A percentile compares a stretch with the other conserved stretches of the same genome.
These are phyloP conservation scores for Drosophila tanythrix DNA, from an alignment of 2,888 invertebrate genomes.

Conservation along the genomic window DNA sequence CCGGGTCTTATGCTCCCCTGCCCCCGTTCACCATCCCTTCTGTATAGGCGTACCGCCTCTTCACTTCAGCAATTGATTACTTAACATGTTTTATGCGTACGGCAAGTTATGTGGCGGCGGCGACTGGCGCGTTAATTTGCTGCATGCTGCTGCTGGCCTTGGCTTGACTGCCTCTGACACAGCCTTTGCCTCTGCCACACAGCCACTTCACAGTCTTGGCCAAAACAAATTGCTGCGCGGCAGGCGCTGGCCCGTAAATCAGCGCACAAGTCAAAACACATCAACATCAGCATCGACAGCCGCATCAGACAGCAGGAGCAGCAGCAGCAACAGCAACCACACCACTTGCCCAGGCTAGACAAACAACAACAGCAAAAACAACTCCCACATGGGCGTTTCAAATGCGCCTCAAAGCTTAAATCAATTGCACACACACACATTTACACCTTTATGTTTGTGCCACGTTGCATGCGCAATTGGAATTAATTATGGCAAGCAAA, in stretches of 20 bases:
- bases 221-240: conserved; percentile 76
- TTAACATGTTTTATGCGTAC: conserved; percentile 82
- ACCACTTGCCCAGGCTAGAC: conserved; percentile 8
- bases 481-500: conserved; percentile 79
- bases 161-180: conserved; percentile 27
- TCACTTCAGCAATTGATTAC: conserved; percentile 81
- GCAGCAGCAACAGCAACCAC: conserved; percentile 8
- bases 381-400: conserved; percentile 57
- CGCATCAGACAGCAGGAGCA: conserved; percentile 38
- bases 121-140: conserved; percentile 77
- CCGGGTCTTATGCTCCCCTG: background rate
- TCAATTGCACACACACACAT: conserved; percentile 21
- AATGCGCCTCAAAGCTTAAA: conserved; percentile 49
- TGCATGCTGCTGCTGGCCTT: conserved; percentile 27
- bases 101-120: conserved; percentile 75
- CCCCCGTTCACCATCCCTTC: background rate
- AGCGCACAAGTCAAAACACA: conserved; percentile 75
- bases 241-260: conserved; percentile 76
- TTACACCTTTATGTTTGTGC: conserved; percentile 4
- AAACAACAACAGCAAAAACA: conserved; percentile 37
- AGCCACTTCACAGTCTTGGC: conserved; percentile 30
- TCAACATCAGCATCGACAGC: conserved; percentile 62
- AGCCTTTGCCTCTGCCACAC: conserved; percentile 2
- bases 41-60: conserved; percentile 19
- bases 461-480: conserved; percentile 78